These are phyloP conservation scores for Microchirus variegatus DNA, from an alignment of 2,797 vertebrate genomes.

Conservation along the genomic window DNA sequence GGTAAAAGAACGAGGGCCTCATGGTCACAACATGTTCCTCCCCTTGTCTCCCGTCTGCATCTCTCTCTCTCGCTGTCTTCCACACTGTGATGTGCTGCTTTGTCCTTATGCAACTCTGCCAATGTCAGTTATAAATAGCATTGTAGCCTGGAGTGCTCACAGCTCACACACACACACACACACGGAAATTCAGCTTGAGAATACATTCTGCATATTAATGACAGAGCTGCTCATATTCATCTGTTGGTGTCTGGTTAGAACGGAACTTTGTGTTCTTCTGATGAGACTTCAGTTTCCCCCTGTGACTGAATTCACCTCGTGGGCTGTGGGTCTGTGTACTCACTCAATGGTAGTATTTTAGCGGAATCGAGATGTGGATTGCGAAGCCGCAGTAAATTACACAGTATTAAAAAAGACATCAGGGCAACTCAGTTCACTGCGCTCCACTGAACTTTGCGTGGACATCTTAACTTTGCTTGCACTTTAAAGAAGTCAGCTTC, in stretches of 20 bases:
- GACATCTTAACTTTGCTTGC: conserved; percentile 33
- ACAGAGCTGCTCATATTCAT: conserved; percentile 12
- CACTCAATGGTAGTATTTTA: background rate
- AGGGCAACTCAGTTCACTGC: conserved; percentile 9
- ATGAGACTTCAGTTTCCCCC: no score
- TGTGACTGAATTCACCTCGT: background rate
- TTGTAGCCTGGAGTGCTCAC: conserved; percentile 48
- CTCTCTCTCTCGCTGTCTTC: conserved; percentile 6
- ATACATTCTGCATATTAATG: conserved; percentile 28
- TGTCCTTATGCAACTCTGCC: conserved; percentile 67
- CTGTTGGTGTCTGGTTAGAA: conserved; percentile 5
- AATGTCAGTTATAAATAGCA: conserved; percentile 74
- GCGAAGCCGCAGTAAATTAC: conserved; percentile 2
- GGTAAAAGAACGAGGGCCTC: no score
- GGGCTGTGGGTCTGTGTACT: no score
- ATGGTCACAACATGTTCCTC: no score
- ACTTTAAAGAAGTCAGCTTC: conserved; percentile 23
- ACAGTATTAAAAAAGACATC: no score
- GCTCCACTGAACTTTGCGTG: conserved; percentile 29
- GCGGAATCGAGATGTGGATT: background rate
- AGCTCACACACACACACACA: conserved; percentile 28
- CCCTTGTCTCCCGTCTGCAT: background rate
- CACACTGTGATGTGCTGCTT: conserved; percentile 21
- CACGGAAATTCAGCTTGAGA: conserved; percentile 4
- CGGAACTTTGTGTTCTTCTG: background rate